Evolutionary conservation across 2,797 vertebrate genomes (phyloP).

Genomic region (Danio albolineatus): DNA sequence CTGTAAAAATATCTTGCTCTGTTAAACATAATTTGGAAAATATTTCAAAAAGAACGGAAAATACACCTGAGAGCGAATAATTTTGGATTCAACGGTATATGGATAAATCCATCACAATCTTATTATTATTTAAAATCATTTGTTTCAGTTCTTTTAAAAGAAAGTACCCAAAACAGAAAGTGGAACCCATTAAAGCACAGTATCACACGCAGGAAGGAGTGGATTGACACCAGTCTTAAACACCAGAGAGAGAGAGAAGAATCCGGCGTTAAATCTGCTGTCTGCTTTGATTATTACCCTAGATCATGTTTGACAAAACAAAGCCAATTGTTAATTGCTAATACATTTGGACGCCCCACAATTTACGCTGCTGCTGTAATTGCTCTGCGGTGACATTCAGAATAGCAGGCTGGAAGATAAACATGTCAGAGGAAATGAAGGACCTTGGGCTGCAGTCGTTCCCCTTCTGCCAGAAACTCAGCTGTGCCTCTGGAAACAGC

Average conservation of each 20-base stretch:
- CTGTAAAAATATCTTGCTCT: too few species aligned
- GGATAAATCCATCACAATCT: too few species aligned
- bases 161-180: too few species aligned
- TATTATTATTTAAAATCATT: too few species aligned
- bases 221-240: neutral
- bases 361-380: conserved; percentile 63
- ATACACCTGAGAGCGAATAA: too few species aligned
- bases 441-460: conserved; percentile 94
- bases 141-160: too few species aligned
- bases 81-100: too few species aligned
- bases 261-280: neutral
- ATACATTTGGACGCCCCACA: conserved; percentile 40
- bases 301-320: conserved; percentile 51
- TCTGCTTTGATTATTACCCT: conserved; percentile 11
- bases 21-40: too few species aligned
- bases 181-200: too few species aligned
- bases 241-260: neutral
- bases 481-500: conserved; percentile 87
- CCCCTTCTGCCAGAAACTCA: conserved; percentile 88
- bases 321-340: conserved; percentile 66
- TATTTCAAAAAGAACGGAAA: too few species aligned
- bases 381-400: conserved; percentile 61
- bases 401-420: conserved; percentile 63
- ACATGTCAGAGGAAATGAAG: conserved; percentile 62
- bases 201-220: too few species aligned